Conservation (phyloP, 2,797 vertebrate species). For the Protosalanx chinensis region DNA sequence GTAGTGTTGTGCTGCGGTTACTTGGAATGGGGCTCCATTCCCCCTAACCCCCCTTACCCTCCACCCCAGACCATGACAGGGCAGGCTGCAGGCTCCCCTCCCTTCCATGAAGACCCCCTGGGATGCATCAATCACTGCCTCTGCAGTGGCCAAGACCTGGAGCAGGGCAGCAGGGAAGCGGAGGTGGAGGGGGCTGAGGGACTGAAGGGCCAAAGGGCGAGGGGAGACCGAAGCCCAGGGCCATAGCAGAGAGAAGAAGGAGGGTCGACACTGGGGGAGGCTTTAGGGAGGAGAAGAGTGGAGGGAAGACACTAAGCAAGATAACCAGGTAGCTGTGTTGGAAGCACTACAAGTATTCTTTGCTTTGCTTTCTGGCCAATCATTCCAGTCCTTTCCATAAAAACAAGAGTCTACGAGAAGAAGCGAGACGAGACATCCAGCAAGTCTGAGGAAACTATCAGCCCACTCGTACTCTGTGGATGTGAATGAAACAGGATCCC, state of each 20-base stretch:
- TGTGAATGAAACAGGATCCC: background rate
- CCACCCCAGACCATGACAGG: constrained; percentile 10
- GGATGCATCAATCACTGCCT: constrained; percentile 60
- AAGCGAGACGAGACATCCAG: background rate
- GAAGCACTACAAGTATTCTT: background rate
- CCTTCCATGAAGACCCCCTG: constrained; percentile 54
- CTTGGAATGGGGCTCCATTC: constrained; percentile 12
- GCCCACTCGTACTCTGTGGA: background rate
- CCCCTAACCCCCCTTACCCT: background rate
- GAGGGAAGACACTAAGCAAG: background rate
- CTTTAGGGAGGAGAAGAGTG: background rate
- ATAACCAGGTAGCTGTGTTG: no score
- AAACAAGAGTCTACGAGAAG: background rate
- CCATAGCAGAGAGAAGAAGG: background rate
- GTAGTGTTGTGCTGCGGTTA: constrained; percentile 21
- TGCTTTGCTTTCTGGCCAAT: background rate
- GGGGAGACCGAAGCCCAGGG: background rate
- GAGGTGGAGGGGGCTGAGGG: constrained; percentile 17
- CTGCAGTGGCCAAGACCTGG: constrained; percentile 48
- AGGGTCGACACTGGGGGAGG: background rate
- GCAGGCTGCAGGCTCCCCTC: constrained; percentile 32
- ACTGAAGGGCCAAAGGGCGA: background rate
- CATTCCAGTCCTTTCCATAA: background rate
- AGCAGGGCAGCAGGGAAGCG: constrained; percentile 26
- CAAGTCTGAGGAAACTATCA: constrained; percentile 33